Evolutionary conservation across 2,113 vertebrate species (phyloP).

Genomic region (Rhinolophus ferrumequinum): DNA sequence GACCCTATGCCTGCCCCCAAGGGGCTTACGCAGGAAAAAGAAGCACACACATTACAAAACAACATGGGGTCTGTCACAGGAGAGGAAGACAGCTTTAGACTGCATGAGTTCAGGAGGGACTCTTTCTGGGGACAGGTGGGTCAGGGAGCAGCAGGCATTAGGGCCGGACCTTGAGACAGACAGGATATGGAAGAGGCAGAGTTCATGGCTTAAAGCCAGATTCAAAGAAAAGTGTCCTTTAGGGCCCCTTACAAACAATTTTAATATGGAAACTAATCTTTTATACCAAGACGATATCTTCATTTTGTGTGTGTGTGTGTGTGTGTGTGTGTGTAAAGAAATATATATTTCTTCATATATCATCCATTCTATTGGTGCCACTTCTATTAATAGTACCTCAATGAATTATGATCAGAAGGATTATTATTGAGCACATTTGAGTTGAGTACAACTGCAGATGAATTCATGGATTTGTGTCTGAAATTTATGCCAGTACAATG

Average conservation of each 20-base stretch:
- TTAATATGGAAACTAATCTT: not conserved
- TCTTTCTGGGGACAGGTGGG: not conserved
- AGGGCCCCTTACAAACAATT: not conserved
- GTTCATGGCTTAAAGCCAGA: not conserved
- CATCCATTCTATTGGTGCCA: not conserved
- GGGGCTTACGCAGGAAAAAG: not conserved
- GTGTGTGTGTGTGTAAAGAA: no score
- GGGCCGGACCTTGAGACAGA: not conserved
- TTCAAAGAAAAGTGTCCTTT: no score
- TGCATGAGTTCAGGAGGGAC: not conserved
- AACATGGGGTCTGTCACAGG: accelerated
- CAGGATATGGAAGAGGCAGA: not conserved
- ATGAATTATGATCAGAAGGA: not conserved
- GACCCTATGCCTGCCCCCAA: not conserved
- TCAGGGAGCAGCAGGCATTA: not conserved
- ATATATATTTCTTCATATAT: not conserved
- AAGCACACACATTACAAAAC: not conserved
- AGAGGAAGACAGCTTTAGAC: not conserved
- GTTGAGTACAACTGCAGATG: not conserved
- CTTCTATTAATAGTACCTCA: not conserved
- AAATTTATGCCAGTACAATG: not conserved
- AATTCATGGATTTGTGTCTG: not conserved
- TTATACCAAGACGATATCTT: not conserved
- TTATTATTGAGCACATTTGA: not conserved
- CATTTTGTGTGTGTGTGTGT: no score